Evolutionary conservation across 2,888 invertebrate species (phyloP), one percentile per base, ranked within the genome.

Genomic region (Drosophila antonietae): DNA sequence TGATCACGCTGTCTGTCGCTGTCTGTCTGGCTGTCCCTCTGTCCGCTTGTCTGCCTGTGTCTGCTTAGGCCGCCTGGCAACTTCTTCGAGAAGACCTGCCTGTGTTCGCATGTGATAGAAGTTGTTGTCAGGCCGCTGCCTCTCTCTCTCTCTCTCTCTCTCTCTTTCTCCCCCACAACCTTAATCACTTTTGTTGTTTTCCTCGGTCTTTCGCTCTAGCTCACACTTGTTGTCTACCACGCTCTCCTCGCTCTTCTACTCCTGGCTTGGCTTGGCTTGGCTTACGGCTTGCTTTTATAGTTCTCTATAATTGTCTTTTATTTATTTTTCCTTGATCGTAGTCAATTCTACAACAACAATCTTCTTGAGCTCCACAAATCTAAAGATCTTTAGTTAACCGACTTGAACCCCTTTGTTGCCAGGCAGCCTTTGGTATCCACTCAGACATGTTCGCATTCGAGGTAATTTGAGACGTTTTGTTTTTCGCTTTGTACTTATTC

Each of bases 11-110:
- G 10, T 9, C 59, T 58, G 47, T 31, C 41, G 37, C 31, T 7
- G 10, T 8, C 57, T 57, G 47, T 43, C 41, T 20, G 28, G 14
- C 37, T 14, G 15, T 7, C 64, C 33, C 65, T 12, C 14, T 20
- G 56, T 43, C 68, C 52, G 18, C 55, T 15, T 33, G 75, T 59
- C 58, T 64, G 55, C 33, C 41, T 63, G 56, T 43, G 51, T 49
- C 67, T 59, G 28, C 60, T 18, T 15, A 67, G 65, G 81, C 68
- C 31, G 86, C 75, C 72, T 68, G 73, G 79, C 78, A 75, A 79
- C 79, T 88, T 85, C 85, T 82, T 41, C 33, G 61, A 35, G 62
- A 12, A 76, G 81, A 76, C 77, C 77, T 80, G 78, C 76, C 65
- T 58, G 41, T 37, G 18, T 61, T 49, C 18, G 23, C 59, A 37